Evolutionary conservation across 2,888 invertebrate species (phyloP).

Genomic region (Trachelus tabidus): DNA sequence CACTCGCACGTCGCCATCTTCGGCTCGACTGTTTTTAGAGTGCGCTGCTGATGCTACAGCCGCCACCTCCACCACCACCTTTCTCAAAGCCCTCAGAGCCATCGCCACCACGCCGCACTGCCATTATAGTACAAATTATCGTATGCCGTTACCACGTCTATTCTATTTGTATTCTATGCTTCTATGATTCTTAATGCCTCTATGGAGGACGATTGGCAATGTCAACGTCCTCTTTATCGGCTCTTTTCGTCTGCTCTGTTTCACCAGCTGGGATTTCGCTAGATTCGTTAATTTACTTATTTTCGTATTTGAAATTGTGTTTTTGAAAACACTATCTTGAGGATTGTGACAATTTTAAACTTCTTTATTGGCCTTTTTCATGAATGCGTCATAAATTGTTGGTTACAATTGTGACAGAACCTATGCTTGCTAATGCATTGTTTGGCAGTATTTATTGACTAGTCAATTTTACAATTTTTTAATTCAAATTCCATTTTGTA

Average conservation of each 20-base stretch:
- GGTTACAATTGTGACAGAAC: background rate
- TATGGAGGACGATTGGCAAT: background rate
- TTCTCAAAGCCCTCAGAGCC: slow-evolving; percentile 4
- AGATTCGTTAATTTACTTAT: background rate
- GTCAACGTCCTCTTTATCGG: background rate
- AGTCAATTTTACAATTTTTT: background rate
- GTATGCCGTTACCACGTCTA: background rate
- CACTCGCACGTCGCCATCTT: slow-evolving; percentile 60
- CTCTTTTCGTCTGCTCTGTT: background rate
- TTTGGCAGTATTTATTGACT: background rate
- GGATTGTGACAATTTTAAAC: too few relatives aligned
- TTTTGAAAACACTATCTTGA: too few relatives aligned
- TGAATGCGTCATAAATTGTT: background rate
- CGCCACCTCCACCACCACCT: background rate
- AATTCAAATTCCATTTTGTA: background rate
- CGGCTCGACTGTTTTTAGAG: slow-evolving; percentile 61
- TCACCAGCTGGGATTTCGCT: background rate
- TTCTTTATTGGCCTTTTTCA: too few relatives aligned
- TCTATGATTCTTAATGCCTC: too few relatives aligned
- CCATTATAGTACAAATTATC: background rate
- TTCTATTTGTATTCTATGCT: background rate
- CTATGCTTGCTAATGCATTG: background rate
- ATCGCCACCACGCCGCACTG: slow-evolving; percentile 24
- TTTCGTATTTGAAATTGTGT: too few relatives aligned
- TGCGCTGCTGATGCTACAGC: slow-evolving; percentile 44